phyloP scores from a whole-genome alignment of 2,113 vertebrate species.

The Forbesichthys agassizii region DNA sequence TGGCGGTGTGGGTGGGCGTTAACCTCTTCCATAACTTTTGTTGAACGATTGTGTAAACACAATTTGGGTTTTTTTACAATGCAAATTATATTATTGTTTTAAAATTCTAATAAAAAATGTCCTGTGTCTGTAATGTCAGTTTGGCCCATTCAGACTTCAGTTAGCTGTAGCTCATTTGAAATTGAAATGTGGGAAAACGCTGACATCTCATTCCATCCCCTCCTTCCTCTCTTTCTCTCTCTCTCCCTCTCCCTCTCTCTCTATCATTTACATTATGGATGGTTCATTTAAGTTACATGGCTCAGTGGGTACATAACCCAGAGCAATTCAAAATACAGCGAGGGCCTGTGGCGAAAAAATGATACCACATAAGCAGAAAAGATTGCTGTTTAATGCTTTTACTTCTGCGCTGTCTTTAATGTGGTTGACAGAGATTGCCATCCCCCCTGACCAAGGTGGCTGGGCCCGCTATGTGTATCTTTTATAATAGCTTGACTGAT shows the following conservation, averaged over 20 bases:
- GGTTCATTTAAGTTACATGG: constrained; percentile 76
- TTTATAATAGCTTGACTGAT: constrained; percentile 17
- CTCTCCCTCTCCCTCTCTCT: constrained; percentile 34
- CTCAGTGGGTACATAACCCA: constrained; percentile 70
- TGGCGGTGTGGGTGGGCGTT: background rate
- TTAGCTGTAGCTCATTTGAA: constrained; percentile 62
- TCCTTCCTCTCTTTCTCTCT: constrained; percentile 39
- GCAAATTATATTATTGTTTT: background rate
- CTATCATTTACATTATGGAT: constrained; percentile 74
- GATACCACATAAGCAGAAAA: constrained; percentile 58
- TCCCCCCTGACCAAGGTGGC: constrained; percentile 15
- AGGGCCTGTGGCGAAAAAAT: constrained; percentile 54
- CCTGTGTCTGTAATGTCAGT: background rate
- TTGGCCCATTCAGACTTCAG: constrained; percentile 28
- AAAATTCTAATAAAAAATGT: background rate
- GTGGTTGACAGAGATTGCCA: constrained; percentile 27
- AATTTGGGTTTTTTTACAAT: no score
- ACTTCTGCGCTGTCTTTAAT: constrained; percentile 36
- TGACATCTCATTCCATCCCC: constrained; percentile 58
- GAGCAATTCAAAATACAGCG: constrained; percentile 60
- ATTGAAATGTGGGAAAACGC: constrained; percentile 66
- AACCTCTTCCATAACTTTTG: constrained; percentile 28
- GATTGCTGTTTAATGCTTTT: constrained; percentile 33
- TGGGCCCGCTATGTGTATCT: constrained; percentile 3
- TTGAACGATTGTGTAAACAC: no score